Conservation (phyloP, 2,113 vertebrate species). For the Petroica traversi region DNA sequence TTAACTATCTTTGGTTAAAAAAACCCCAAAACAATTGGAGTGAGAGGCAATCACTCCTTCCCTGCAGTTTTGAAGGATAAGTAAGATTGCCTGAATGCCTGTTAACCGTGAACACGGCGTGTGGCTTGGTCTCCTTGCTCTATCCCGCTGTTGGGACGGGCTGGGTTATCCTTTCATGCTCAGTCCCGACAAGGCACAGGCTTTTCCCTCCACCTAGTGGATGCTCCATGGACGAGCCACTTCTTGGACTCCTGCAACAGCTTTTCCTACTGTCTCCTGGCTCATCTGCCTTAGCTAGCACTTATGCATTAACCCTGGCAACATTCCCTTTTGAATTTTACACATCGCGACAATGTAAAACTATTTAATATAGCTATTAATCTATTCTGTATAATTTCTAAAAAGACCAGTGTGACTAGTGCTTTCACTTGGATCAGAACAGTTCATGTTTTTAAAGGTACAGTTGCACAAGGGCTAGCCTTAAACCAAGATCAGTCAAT, state of each 20-base stretch:
- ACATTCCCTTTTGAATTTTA: background rate
- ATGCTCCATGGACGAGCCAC: rapidly evolving
- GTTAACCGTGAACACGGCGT: rapidly evolving
- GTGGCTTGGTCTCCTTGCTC: background rate
- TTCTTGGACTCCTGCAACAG: rapidly evolving
- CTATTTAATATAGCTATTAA: background rate
- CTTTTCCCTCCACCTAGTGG: background rate
- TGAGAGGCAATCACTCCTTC: background rate
- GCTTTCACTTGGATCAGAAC: background rate
- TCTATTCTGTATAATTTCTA: rapidly evolving
- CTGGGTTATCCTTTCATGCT: background rate
- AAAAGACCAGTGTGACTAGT: rapidly evolving
- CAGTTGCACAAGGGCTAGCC: background rate
- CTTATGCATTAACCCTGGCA: rapidly evolving
- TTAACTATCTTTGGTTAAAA: background rate
- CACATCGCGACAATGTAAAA: rapidly evolving
- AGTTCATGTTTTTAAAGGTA: background rate
- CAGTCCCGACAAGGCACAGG: rapidly evolving
- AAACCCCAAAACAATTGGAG: background rate
- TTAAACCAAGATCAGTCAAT: background rate
- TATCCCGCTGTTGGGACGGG: rapidly evolving
- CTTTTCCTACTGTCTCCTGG: background rate
- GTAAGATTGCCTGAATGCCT: too few relatives aligned
- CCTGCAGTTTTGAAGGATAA: background rate
- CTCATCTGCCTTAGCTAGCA: background rate